These are phyloP conservation scores for Idaea biselata DNA, from an alignment of 2,888 invertebrate species.

Conservation along the genomic window DNA sequence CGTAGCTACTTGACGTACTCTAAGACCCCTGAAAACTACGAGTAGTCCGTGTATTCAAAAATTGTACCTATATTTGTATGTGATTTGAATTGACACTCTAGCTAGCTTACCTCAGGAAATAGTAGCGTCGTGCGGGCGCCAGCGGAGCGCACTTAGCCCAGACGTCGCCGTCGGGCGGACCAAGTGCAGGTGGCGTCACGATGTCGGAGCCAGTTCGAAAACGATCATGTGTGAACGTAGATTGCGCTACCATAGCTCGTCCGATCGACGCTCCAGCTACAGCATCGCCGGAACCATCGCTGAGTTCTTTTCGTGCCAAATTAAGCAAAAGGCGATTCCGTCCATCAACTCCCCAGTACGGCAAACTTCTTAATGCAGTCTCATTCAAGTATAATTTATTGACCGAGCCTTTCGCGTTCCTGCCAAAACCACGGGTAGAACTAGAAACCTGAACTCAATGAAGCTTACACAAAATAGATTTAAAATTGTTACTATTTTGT, in stretches of 20 bases:
- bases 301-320: conserved; percentile 87
- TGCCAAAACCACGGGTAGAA: conserved; percentile 16
- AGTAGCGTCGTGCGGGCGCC: conserved; percentile 92
- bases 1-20: conserved; percentile 45
- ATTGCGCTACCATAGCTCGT: conserved; percentile 93
- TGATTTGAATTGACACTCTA: too few relatives aligned
- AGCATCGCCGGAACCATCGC: conserved; percentile 85
- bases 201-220: conserved; percentile 92
- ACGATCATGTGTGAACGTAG: conserved; percentile 84
- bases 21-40: conserved; percentile 77
- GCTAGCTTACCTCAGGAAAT: conserved; percentile 86
- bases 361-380: conserved; percentile 84
- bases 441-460: neutral
- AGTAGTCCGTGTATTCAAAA: conserved; percentile 68
- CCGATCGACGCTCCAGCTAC: conserved; percentile 89
- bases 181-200: conserved; percentile 91
- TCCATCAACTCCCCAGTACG: conserved; percentile 97
- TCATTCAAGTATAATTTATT: conserved; percentile 74
- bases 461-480: neutral
- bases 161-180: conserved; percentile 92
- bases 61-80: neutral
- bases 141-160: conserved; percentile 94
- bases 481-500: neutral
- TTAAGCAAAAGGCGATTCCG: conserved; percentile 94
- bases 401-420: conserved; percentile 51